Evolutionary conservation across 2,888 invertebrate species (phyloP).

Genomic region (Calameuta idolon): DNA sequence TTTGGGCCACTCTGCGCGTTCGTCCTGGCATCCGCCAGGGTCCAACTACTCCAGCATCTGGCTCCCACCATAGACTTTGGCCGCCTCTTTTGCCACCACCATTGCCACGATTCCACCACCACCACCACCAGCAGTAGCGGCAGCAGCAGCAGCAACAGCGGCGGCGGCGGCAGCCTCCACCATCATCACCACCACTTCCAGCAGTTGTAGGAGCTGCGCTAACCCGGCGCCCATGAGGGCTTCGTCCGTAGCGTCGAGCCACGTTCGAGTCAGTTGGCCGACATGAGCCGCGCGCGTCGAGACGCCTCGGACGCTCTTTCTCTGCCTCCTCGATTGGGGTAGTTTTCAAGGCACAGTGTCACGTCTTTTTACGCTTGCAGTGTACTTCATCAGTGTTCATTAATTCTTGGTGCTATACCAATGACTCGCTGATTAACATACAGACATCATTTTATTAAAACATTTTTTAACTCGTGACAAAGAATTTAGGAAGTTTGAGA

Average conservation of each 20-base stretch:
- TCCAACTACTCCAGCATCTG: slow-evolving; percentile 7
- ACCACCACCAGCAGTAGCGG: slow-evolving; percentile 19
- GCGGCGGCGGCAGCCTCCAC: slow-evolving; percentile 23
- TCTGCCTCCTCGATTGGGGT: not conserved
- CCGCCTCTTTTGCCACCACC: slow-evolving; percentile 24
- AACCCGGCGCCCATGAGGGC: slow-evolving; percentile 50
- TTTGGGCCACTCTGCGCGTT: not conserved
- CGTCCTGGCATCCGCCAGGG: slow-evolving; percentile 18
- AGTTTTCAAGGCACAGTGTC: not conserved
- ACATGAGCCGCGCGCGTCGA: slow-evolving; percentile 57
- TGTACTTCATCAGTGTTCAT: not conserved
- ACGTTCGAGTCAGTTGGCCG: slow-evolving; percentile 54
- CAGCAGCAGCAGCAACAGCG: slow-evolving; percentile 20
- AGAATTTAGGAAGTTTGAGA: not conserved
- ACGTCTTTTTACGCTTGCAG: not conserved
- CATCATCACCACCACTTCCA: slow-evolving; percentile 17
- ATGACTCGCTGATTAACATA: not conserved
- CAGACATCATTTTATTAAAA: not conserved
- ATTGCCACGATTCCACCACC: slow-evolving; percentile 10
- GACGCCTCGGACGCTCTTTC: slow-evolving; percentile 17
- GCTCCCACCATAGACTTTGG: slow-evolving; percentile 24
- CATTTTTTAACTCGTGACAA: not conserved
- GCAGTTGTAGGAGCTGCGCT: slow-evolving; percentile 17
- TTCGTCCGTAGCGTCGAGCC: not conserved
- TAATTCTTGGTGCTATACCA: not conserved